phyloP scores from a whole-genome alignment of 2,113 vertebrate species.

The Arenaria interpres region DNA sequence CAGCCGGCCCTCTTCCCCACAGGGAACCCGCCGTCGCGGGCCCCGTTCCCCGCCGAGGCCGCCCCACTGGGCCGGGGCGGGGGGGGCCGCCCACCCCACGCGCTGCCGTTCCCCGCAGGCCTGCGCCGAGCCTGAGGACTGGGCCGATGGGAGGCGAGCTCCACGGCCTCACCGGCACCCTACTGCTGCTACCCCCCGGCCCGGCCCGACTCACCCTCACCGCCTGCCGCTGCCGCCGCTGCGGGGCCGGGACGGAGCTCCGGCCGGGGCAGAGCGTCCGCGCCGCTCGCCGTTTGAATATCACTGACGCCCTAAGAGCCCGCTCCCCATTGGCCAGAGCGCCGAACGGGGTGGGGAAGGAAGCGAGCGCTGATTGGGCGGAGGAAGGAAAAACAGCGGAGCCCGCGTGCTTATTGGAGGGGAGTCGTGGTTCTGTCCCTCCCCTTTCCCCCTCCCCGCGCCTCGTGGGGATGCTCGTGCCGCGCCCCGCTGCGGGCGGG shows the following conservation, averaged over 20 bases:
- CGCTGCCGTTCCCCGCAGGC: neutral
- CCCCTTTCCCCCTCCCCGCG: accelerated
- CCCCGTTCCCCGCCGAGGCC: neutral
- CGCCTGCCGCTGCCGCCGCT: accelerated
- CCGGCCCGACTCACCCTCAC: neutral
- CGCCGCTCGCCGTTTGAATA: slow-evolving; percentile 4
- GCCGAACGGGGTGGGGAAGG: neutral
- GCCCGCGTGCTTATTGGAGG: neutral
- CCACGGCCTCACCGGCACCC: neutral
- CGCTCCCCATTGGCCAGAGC: neutral
- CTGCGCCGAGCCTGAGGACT: neutral
- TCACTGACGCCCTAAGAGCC: neutral
- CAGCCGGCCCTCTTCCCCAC: accelerated
- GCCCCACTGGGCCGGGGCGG: neutral
- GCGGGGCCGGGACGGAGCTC: accelerated
- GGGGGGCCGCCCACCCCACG: neutral
- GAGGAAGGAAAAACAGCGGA: no score
- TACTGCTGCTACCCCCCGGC: accelerated
- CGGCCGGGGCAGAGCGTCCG: accelerated
- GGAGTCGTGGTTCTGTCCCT: accelerated
- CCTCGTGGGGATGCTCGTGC: no score
- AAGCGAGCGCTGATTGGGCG: neutral
- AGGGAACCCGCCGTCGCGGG: neutral
- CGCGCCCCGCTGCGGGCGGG: no score
- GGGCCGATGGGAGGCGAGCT: no score